Evolutionary conservation across 2,113 vertebrate species (phyloP), one percentile per base, ranked within the genome.

Genomic region (Oostethus manadensis): DNA sequence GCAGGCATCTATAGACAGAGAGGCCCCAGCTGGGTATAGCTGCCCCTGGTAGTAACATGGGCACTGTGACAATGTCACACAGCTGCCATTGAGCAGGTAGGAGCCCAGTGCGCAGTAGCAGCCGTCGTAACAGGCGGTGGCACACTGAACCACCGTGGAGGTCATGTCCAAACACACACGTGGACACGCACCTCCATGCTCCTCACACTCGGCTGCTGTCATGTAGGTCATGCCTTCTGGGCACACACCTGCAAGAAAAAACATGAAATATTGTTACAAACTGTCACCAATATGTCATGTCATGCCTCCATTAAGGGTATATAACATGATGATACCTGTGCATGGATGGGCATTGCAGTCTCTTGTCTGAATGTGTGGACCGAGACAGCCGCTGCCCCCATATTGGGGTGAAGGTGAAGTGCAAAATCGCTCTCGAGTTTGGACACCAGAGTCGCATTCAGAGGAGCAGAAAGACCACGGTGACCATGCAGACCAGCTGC

Each of bases 311-410:
- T 15, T 13, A 1, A 21, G 4, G 14, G 6, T 26, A 3, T 13
- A 10, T 9, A 22, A 6, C 8, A 29, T 10, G 5, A 29, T n/a
- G 20, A 33, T 73, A 94, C 93, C 91, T 84, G 77, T 54, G 64
- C 94, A 95, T 22, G 90, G 92, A 13, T 92, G 87, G 0, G 79
- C 78, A 79, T 92, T 92, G 82, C 94, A 95, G 77, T 94, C 92
- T 8, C 88, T 70, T 0, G 92, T 94, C 86, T 97, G 94, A 13
- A 92, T 84, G 47, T 91, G 91, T 10, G 94, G 91, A 1, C 93
- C 94, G 0, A 51, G 45, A 61, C 94, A 97, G 18, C 51, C 51
- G 0, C 51, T 22, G 1, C 87, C 89, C 11, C 87, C 87, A 0
- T 88, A 68, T 48, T 76, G 79, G 0, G 84, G 78, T 0, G 62